Conservation (phyloP, 2,113 vertebrate genomes). For the Aptenodytes forsteri region DNA sequence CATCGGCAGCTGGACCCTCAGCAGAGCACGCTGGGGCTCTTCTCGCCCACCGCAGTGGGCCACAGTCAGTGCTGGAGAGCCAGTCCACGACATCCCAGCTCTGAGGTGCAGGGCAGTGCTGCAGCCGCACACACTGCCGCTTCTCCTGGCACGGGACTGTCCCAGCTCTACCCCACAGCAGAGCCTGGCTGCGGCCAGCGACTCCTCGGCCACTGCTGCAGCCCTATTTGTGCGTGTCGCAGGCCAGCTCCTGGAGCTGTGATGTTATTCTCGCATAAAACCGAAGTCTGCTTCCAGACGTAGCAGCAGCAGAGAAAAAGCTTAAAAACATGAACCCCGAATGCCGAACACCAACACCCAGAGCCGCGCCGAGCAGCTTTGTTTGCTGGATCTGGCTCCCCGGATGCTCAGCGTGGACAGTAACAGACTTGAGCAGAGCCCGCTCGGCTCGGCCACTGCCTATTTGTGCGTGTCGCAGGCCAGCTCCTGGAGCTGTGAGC, state of each 20-base stretch:
- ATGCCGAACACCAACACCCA: accelerated
- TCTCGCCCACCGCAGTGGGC: neutral
- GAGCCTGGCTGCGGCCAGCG: neutral
- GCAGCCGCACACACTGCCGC: accelerated
- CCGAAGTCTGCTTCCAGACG: neutral
- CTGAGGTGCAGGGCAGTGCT: neutral
- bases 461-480: too few species aligned
- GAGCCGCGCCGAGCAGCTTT: neutral
- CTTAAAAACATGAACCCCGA: neutral
- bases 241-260: accelerated
- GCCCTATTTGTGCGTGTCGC: accelerated
- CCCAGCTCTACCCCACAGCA: neutral
- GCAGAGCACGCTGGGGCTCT: neutral
- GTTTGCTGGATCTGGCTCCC: neutral
- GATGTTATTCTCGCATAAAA: accelerated
- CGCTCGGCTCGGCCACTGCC: too few species aligned
- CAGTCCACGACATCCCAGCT: neutral
- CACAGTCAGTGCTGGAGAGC: neutral
- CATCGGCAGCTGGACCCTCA: accelerated
- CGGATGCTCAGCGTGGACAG: neutral
- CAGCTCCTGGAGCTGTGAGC: too few species aligned
- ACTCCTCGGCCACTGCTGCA: neutral
- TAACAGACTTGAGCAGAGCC: accelerated
- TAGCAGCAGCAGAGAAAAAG: neutral
- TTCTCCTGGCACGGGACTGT: accelerated